Conservation (phyloP, 2,797 vertebrate genomes). For the Sebastes jordani region DNA sequence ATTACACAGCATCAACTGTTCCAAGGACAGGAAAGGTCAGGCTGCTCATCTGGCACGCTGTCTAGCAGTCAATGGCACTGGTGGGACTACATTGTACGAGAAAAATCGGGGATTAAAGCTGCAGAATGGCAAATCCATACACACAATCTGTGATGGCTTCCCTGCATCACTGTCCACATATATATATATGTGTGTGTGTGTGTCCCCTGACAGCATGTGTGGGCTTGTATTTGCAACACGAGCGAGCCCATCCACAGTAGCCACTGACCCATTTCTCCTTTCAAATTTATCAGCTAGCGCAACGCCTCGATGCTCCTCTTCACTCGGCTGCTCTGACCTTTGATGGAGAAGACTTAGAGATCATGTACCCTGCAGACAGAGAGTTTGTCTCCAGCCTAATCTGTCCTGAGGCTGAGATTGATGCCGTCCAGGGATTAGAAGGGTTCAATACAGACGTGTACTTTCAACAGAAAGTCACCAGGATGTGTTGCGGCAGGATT, state of each 20-base stretch:
- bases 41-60: slow-evolving; percentile 59
- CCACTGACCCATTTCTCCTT: slow-evolving; percentile 54
- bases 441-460: slow-evolving; percentile 40
- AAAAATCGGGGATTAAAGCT: slow-evolving; percentile 58
- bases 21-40: slow-evolving; percentile 79
- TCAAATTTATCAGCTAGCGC: slow-evolving; percentile 36
- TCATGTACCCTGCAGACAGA: slow-evolving; percentile 50
- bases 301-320: slow-evolving; percentile 25
- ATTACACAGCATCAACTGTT: slow-evolving; percentile 70
- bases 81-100: slow-evolving; percentile 39
- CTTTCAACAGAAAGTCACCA: slow-evolving; percentile 56
- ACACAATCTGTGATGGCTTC: slow-evolving; percentile 41
- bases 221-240: slow-evolving; percentile 33
- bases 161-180: slow-evolving; percentile 49
- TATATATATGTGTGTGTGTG: background rate
- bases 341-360: slow-evolving; percentile 58
- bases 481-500: slow-evolving; percentile 71
- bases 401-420: slow-evolving; percentile 59
- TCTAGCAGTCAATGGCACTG: slow-evolving; percentile 47
- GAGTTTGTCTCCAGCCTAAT: slow-evolving; percentile 57
- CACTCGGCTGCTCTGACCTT: slow-evolving; percentile 60
- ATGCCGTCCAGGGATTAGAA: slow-evolving; percentile 53
- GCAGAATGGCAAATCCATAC: slow-evolving; percentile 54
- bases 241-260: slow-evolving; percentile 25
- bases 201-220: slow-evolving; percentile 35